These are phyloP conservation scores for Argyrosomus japonicus DNA, from an alignment of 2,113 vertebrate species.

Conservation along the genomic window DNA sequence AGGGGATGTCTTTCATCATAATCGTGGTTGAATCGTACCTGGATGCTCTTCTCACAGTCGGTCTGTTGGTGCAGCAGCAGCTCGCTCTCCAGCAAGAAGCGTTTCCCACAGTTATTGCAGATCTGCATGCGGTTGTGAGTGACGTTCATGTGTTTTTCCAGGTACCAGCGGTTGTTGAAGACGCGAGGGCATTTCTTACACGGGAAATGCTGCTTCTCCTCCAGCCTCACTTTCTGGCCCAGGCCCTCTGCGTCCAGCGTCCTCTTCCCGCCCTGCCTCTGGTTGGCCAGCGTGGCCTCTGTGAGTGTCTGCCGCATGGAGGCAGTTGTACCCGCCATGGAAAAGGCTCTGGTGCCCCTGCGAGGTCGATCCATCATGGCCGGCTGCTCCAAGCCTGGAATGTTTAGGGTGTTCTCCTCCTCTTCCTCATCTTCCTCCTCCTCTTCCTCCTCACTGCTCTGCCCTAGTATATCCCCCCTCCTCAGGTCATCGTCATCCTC, in stretches of 20 bases:
- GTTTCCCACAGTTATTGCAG: constrained; percentile 94
- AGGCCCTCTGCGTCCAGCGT: constrained; percentile 86
- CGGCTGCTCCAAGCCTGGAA: constrained; percentile 80
- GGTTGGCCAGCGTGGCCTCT: constrained; percentile 73
- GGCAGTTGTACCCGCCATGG: constrained; percentile 79
- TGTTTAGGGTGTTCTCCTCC: constrained; percentile 83
- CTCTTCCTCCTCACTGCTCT: constrained; percentile 78
- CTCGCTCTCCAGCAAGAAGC: constrained; percentile 95
- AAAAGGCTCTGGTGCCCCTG: constrained; percentile 75
- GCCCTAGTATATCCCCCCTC: constrained; percentile 73
- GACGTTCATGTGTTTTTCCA: constrained; percentile 98
- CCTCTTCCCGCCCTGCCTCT: constrained; percentile 83
- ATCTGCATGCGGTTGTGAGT: constrained; percentile 98
- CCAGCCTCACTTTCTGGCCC: constrained; percentile 93
- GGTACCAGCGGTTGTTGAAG: constrained; percentile 98
- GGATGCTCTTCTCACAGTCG: constrained; percentile 97
- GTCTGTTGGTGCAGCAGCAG: constrained; percentile 96
- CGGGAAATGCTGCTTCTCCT: constrained; percentile 94
- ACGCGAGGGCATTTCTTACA: constrained; percentile 96
- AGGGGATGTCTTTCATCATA: not conserved
- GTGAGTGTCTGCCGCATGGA: constrained; percentile 84
- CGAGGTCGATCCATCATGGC: constrained; percentile 77
- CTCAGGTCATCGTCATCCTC: constrained; percentile 77
- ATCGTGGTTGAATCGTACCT: constrained; percentile 80
- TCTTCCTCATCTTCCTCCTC: constrained; percentile 84